Evolutionary conservation across 2,797 vertebrate species (phyloP).

Genomic region (Aeoliscus strigatus): DNA sequence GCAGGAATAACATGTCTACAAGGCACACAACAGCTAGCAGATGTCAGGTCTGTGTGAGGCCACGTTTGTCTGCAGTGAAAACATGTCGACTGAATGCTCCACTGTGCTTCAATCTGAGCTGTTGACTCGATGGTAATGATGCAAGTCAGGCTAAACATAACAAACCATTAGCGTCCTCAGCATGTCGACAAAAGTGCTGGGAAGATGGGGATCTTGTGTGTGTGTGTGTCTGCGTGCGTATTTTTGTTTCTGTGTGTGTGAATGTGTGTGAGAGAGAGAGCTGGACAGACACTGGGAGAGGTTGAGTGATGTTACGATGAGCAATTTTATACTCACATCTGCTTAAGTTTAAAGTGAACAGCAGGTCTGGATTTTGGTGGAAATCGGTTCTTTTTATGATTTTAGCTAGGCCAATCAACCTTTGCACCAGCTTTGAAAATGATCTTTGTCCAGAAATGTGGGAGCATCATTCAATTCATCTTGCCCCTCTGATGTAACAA

Average conservation of each 20-base stretch:
- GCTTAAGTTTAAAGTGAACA: too few species aligned
- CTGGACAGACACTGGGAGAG: slow-evolving; percentile 34
- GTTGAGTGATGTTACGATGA: too few species aligned
- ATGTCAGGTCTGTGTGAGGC: slow-evolving; percentile 65
- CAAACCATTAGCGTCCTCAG: slow-evolving; percentile 70
- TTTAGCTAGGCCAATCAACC: too few species aligned
- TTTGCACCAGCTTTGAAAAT: too few species aligned
- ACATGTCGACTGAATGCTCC: slow-evolving; percentile 56
- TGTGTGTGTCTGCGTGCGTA: too few species aligned
- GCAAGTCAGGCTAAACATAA: slow-evolving; percentile 73
- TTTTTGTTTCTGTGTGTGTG: slow-evolving; percentile 17
- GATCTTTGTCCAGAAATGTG: too few species aligned
- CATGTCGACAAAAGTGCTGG: slow-evolving; percentile 37
- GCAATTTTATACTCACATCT: too few species aligned
- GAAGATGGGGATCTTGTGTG: slow-evolving; percentile 58
- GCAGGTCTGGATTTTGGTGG: too few species aligned
- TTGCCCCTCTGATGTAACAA: too few species aligned
- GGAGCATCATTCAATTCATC: too few species aligned
- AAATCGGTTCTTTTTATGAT: too few species aligned
- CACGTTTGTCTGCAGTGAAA: slow-evolving; percentile 64
- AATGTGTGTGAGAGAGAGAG: slow-evolving; percentile 13
- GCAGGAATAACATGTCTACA: slow-evolving; percentile 56
- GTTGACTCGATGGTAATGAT: slow-evolving; percentile 74
- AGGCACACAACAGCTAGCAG: slow-evolving; percentile 64
- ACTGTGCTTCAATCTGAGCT: slow-evolving; percentile 67